Base-by-base conservation (phyloP, 1,140 invertebrate species). In the Mizuhopecten yessoensis region DNA sequence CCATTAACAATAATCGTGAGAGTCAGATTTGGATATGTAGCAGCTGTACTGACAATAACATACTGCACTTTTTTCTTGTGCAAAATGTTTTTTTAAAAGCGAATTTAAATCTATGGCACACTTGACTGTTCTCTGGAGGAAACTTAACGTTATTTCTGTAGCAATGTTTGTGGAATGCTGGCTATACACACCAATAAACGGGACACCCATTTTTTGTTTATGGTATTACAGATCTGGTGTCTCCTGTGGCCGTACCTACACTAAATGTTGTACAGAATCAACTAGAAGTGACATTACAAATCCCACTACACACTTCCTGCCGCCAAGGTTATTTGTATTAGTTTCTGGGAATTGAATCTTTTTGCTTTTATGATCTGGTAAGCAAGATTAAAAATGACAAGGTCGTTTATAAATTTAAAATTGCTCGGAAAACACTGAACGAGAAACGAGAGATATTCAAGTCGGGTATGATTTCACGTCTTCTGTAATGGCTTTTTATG, bases 21-120 rank as follows among this genome's bases (percentile, higher is more conserved):
- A 49, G n/a, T n/a, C n/a, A n/a, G 45, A 49, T n/a, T 49, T 20
- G 20, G 45, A 49, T 49, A 13, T 23, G 45, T 49, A 9, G 45
- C 20, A n/a, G n/a, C 45, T 17, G 1, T 23, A 49, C n/a, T 75
- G n/a, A 75, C 23, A 75, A 75, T n/a, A 75, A 75, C 57, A 75
- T 75, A 75, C 11, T 75, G 57, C 57, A 75, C 57, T 45, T 45
- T 75, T 75, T 29, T 29, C 57, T 75, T 75, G 57, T 29, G 57
- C n/a, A 5, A 29, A 75, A 75, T 3, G 20, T 75, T 75, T 75
- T n/a, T 75, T 45, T 17, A 29, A n/a, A 75, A 75, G 57, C 29
- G 23, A 75, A 75, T 75, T 75, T 75, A 75, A 75, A 75, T 75
- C 57, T 75, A 75, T 75, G 29, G 57, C 57, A 75, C 57, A 75